Base-by-base conservation (phyloP, 2,797 vertebrate genomes). In the Galaxias olidus region DNA sequence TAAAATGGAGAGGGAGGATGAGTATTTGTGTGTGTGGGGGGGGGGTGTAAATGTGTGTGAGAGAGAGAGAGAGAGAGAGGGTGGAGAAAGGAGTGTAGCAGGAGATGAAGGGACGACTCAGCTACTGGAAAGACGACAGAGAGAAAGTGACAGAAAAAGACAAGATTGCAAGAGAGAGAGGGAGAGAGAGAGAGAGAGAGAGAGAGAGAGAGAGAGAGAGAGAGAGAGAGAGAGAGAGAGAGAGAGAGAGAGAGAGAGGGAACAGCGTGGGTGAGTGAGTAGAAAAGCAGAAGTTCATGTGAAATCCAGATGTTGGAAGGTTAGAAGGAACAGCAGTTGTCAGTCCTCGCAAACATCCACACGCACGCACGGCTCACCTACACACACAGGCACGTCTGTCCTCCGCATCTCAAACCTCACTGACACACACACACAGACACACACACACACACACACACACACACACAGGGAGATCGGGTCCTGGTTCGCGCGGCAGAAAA, bases 271-370 rank as follows among this genome's bases (percentile, higher is more conserved):
- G 2, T 2, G 51, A 53, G 18, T 19, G 51, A 18, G 10, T 11
- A 53, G 45, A 61, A 40, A 11, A 30, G 46, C 47, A 49, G 40
- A 20, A 48, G 59, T 61, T 61, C n/a, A 61, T 12, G 20, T 50
- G 20, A 50, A 61, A 61, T 61, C 59, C 59, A 61, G 59, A 61
- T 61, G 59, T 61, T 18, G 52, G 17, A 19, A n/a, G 59, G 47
- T 61, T 47, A 40, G 51, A 53, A 11, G 51, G 17, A 18, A 30
- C 30, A 30, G 30, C 30, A 30, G 30, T n/a, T 6, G 30, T 2
- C 30, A 30, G 30, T 30, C 30, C 30, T 30, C 30, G 6, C 30
- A 30, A 30, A 30, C 30, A 30, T 30, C 30, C 30, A 30, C 30
- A 30, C 30, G 6, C 30, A 30, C 30, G 6, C 30, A 30, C 30